Evolutionary conservation across 1,140 invertebrate genomes (phyloP), one percentile per base, ranked within the genome.

Genomic region (Drosophila rhopaloa): DNA sequence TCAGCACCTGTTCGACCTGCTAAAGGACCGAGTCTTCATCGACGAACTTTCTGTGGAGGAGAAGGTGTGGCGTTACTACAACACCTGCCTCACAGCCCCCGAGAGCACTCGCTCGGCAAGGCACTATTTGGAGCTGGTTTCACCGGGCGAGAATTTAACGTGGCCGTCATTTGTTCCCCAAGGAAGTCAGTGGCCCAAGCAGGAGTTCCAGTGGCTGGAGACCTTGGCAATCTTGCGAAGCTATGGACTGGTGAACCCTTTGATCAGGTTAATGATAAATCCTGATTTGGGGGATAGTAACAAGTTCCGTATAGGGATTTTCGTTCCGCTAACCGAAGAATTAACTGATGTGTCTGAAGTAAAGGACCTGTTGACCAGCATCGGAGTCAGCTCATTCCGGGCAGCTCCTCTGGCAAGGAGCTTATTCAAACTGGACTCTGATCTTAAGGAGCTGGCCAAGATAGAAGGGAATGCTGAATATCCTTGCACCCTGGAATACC

Each of bases 21-120:
- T 59, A 0, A 14, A 54, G 32, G 47, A 54, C 11, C 9, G 35
- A 11, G 47, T n/a, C 11, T 59, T 59, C 47, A 59, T 32, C 13
- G 53, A 63, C 9, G 38, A 14, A 32, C 7, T 32, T 38, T 43
- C 53, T 11, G 60, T 63, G 38, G 60, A 63, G 35, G 53, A 41
- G 8, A 58, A 63, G 38, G 60, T 63, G 16, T 63, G 38, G 53
- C 53, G 24, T 11, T 63, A 32, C 27, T 63, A 58, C 29, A 19
- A 63, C 13, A 58, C 53, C 29, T 63, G 60, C 8, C 53, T 63
- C 4, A 63, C 14, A 16, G 53, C 60, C 4, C 16, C 60, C 5
- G 16, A 24, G 4, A 0, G 6, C 5, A 57, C 14, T 10, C 38
- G 38, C 16, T 14, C 53, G 9, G 24, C 35, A 0, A 43, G n/a